Percentiles rank a stretch among this genome's conserved stretches.
phyloP scores from a whole-genome alignment of 2,888 invertebrate genomes.

The Agrochola lychnidis region DNA sequence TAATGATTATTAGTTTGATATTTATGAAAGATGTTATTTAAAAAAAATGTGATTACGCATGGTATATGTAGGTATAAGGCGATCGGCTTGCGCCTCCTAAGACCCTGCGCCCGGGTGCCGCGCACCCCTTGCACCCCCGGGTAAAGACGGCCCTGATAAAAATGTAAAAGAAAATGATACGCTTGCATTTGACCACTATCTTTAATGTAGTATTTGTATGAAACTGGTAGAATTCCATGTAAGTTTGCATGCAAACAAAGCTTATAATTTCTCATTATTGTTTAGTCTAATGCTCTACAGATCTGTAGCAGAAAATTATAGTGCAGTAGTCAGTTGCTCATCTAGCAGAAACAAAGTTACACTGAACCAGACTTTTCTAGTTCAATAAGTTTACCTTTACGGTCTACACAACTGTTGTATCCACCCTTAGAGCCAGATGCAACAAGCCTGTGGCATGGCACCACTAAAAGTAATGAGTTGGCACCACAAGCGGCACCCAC shows the following conservation, averaged over 20 bases:
- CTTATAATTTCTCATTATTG: neutral
- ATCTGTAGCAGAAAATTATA: neutral
- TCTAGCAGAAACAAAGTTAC: neutral
- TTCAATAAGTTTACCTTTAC: slow-evolving; percentile 89
- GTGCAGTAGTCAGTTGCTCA: neutral
- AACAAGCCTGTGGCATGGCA: slow-evolving; percentile 86
- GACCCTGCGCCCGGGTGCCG: too few relatives aligned
- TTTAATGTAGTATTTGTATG: neutral
- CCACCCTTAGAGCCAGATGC: slow-evolving; percentile 80
- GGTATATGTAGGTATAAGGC: too few relatives aligned
- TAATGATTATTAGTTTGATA: too few relatives aligned
- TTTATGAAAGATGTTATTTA: too few relatives aligned
- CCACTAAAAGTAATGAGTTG: slow-evolving; percentile 80
- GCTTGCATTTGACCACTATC: neutral
- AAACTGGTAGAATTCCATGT: neutral
- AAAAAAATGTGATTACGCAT: too few relatives aligned
- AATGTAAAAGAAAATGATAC: too few relatives aligned
- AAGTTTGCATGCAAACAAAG: neutral
- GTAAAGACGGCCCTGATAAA: too few relatives aligned
- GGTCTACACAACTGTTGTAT: slow-evolving; percentile 88
- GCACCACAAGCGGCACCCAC: slow-evolving; percentile 86
- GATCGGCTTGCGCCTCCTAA: too few relatives aligned
- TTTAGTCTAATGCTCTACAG: neutral
- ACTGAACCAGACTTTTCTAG: slow-evolving; percentile 79
- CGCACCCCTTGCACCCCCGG: too few relatives aligned